These are phyloP conservation scores for Orthosia cruda DNA, from an alignment of 2,888 invertebrate species.

Conservation along the genomic window DNA sequence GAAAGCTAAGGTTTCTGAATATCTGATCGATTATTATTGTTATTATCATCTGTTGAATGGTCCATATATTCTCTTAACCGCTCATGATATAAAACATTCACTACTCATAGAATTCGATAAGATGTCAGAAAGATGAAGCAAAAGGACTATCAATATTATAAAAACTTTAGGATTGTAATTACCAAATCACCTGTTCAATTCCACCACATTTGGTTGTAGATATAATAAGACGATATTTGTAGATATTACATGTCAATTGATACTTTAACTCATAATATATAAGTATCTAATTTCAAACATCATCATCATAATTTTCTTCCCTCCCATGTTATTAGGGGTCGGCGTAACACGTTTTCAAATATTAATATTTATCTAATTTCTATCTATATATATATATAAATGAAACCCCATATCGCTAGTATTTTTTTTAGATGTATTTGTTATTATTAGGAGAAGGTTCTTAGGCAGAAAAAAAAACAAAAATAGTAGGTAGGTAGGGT, in stretches of 20 bases:
- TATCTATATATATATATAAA: too few species aligned
- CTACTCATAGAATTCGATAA: neutral
- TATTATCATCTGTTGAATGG: neutral
- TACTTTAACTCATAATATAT: neutral
- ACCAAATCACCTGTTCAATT: constrained; percentile 9
- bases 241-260: neutral
- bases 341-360: too few species aligned
- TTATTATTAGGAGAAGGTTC: too few species aligned
- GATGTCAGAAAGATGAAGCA: neutral
- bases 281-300: too few species aligned
- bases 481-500: too few species aligned
- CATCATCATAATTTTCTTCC: too few species aligned
- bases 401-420: too few species aligned
- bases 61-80: neutral
- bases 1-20: too few species aligned
- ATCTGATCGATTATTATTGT: neutral
- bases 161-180: constrained; percentile 1
- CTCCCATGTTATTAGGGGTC: too few species aligned
- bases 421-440: too few species aligned
- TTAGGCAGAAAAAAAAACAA: too few species aligned
- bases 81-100: neutral
- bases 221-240: neutral
- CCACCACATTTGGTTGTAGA: neutral
- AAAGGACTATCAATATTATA: neutral
- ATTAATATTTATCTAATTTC: too few species aligned